Evolutionary conservation across 2,888 invertebrate species (phyloP), one percentile per base, ranked within the genome.

Genomic region (Euproctis similis): DNA sequence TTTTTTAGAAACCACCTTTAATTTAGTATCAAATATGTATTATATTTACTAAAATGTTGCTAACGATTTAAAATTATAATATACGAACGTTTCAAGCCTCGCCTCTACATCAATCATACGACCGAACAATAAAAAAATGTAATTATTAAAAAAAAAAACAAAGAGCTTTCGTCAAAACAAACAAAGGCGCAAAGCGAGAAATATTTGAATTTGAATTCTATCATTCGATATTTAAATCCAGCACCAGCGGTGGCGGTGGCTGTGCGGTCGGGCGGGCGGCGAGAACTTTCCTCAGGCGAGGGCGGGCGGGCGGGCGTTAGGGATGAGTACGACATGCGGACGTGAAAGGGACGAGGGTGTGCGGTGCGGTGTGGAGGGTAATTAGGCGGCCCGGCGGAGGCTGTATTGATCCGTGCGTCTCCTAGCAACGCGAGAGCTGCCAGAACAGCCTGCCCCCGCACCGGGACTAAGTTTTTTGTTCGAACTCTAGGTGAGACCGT

Each of bases 301-400:
- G 58, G 46, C 49, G 41, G 53, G n/a, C n/a, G n/a, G 42, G 39
- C 36, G 36, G 32, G 2, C 17, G 33, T 24, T 36, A 38, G 36
- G 33, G 44, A 36, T 39, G 42, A n/a, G n/a, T n/a, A n/a, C n/a
- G n/a, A n/a, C n/a, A n/a, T n/a, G 46, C 16, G 52, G 36, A 42
- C n/a, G 37, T 46, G 38, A 39, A 35, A 35, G 34, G 2, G 12
- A 34, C 26, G 37, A 38, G 37, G 34, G 47, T 52, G 38, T 47
- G 43, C 46, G 40, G 51, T 5, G 33, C 25, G 34, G 50, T 40
- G 41, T 49, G 59, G 51, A 58, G 61, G 72, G 76, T 80, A 84
- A 84, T 84, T 82, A 82, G 80, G 82, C 73, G 75, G 73, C 80
- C 82, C 75, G 81, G 80, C 76, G 81, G 82, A 81, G 82, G 82